Conservation (phyloP, 2,113 vertebrate genomes). For the Prochilodus magdalenae region DNA sequence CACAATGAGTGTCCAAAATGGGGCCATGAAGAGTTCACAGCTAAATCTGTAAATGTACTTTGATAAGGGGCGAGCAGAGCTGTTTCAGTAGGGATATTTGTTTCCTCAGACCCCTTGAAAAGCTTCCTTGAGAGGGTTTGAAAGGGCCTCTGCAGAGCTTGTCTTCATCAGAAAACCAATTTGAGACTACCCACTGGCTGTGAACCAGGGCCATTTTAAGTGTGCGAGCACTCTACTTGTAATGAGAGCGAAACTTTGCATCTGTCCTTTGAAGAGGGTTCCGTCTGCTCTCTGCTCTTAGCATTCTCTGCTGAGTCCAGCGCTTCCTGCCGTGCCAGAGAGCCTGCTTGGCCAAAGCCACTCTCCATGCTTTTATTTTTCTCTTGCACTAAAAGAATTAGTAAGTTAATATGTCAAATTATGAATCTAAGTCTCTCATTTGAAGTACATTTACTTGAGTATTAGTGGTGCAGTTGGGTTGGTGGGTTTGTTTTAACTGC, state of each 20-base stretch:
- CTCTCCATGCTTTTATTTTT: constrained; percentile 52
- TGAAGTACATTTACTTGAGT: constrained; percentile 63
- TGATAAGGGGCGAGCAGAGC: neutral
- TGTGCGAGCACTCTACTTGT: constrained; percentile 39
- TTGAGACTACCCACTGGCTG: constrained; percentile 30
- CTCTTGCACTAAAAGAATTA: constrained; percentile 57
- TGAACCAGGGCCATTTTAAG: constrained; percentile 41
- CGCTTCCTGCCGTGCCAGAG: constrained; percentile 55
- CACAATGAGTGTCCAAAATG: no score
- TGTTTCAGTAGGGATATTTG: neutral
- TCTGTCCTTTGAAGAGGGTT: constrained; percentile 54
- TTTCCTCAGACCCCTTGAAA: neutral
- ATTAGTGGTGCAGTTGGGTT: constrained; percentile 64
- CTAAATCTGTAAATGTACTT: constrained; percentile 5
- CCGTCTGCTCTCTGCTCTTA: constrained; percentile 53
- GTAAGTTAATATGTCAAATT: constrained; percentile 68
- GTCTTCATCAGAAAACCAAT: constrained; percentile 17
- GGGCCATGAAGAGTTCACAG: neutral
- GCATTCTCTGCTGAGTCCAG: constrained; percentile 49
- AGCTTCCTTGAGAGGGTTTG: constrained; percentile 15
- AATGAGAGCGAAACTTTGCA: constrained; percentile 55
- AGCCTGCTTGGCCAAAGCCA: constrained; percentile 52
- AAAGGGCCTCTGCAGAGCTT: constrained; percentile 24
- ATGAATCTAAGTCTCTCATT: constrained; percentile 67
- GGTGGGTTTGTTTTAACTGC: constrained; percentile 54